Conservation (phyloP, 2,797 vertebrate genomes). For the Peromyscus nudipes region DNA sequence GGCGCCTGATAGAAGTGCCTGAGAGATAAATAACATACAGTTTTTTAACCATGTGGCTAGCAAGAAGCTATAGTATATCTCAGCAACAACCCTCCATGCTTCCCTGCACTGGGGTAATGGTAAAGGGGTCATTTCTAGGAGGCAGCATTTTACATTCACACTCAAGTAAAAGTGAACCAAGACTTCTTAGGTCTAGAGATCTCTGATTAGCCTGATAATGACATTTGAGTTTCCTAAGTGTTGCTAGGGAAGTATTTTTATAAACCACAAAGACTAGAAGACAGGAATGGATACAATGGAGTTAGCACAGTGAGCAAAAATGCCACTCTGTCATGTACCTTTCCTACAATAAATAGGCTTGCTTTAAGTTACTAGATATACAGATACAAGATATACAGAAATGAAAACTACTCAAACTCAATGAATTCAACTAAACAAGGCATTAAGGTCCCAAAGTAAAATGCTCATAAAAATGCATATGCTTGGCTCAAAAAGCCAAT, state of each 20-base stretch:
- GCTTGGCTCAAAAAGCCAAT: neutral
- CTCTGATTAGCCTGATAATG: neutral
- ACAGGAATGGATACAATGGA: neutral
- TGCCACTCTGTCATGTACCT: neutral
- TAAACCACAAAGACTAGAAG: slow-evolving; percentile 24
- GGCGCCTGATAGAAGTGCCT: slow-evolving; percentile 94
- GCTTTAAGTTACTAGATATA: slow-evolving; percentile 23
- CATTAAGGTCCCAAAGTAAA: neutral
- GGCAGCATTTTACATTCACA: slow-evolving; percentile 10
- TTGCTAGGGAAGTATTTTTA: neutral
- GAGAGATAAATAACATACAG: slow-evolving; percentile 64
- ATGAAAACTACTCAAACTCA: too few species aligned
- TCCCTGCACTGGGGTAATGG: neutral
- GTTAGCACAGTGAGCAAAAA: slow-evolving; percentile 30
- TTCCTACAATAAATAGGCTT: slow-evolving; percentile 13
- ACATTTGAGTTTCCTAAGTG: slow-evolving; percentile 2
- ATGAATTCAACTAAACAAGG: neutral
- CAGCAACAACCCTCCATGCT: neutral
- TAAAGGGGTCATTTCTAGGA: neutral
- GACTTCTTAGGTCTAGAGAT: slow-evolving; percentile 8
- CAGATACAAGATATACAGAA: too few species aligned
- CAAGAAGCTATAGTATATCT: neutral
- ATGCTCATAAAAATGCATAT: neutral
- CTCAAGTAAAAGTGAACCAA: neutral
- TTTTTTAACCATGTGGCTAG: neutral